Percentiles rank a stretch among this genome's conserved stretches.
Evolutionary conservation across 64 coral and sea anemone species (phyloP).

Genomic region (Montipora sp.): DNA sequence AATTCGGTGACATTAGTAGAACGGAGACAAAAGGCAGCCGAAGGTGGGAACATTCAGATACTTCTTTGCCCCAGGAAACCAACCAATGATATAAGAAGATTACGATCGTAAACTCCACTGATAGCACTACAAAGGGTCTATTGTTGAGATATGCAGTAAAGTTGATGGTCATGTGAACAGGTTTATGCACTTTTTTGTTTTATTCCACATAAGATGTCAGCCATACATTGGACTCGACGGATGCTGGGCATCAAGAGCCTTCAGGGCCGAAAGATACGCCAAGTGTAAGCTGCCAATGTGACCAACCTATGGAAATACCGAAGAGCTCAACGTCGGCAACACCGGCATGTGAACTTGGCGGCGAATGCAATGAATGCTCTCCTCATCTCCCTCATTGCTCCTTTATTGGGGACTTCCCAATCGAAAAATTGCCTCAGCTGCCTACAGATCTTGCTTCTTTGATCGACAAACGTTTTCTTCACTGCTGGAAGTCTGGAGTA

Average conservation of each 20-base stretch:
- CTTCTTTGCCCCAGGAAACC: too few species aligned
- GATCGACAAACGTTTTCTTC: constrained; percentile 77
- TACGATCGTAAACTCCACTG: too few species aligned
- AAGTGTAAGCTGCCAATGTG: background rate
- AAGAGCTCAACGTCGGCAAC: background rate
- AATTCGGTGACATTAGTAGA: too few species aligned
- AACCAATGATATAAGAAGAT: too few species aligned
- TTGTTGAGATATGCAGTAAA: too few species aligned
- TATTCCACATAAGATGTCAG: background rate
- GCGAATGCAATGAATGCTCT: background rate
- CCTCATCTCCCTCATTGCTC: constrained; percentile 63
- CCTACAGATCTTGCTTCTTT: constrained; percentile 69
- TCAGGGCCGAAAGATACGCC: background rate
- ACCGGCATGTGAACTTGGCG: background rate
- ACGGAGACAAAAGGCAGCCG: too few species aligned
- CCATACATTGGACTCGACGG: background rate
- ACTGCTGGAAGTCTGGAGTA: constrained; percentile 93
- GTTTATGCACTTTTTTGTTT: background rate
- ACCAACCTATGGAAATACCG: background rate
- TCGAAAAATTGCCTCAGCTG: constrained; percentile 55
- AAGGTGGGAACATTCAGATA: too few species aligned
- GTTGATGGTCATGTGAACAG: too few species aligned
- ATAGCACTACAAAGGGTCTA: too few species aligned
- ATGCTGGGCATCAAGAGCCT: background rate
- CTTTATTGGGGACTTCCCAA: constrained; percentile 39